Evolutionary conservation across 2,888 invertebrate genomes (phyloP), one percentile per base, ranked within the genome.

Genomic region (Catocala fraxini): DNA sequence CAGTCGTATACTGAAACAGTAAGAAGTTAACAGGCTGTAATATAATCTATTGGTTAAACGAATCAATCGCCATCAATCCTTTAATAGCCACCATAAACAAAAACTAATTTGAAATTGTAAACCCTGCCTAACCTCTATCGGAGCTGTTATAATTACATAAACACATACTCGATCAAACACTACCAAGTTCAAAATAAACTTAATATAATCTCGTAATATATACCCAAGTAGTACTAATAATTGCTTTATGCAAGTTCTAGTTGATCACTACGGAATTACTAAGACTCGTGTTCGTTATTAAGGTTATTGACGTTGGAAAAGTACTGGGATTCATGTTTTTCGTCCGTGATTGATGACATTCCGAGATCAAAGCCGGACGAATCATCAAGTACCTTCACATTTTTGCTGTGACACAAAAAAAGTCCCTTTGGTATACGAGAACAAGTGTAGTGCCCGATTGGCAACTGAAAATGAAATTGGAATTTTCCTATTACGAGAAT

Each of bases 301-400:
- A 55, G 6, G 42, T 55, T 15, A 46, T 46, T 13, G 11, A 47
- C 15, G 34, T 12, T 6, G 13, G 13, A 4, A 13, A 13, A 54
- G 7, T 13, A 54, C 47, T 48, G 10, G 10, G 34, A 10, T n/a
- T 56, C 9, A 48, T 33, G 48, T 56, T 56, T 10, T n/a, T n/a
- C 33, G 33, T 43, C 4, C 34, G 56, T 49, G 48, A 56, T 56
- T 41, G 13, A 56, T 56, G 56, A 43, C 42, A 33, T 56, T 56
- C 56, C 12, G 56, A 56, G 49, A 48, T 56, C 49, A 49, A 34
- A 56, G 42, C 35, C 49, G 49, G 13, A 33, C 39, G 33, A 49
- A 56, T 51, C 35, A 39, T 51, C 51, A 35, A 51, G 51, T 51
- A 51, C 15, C 51, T 48, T 25, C 51, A 12, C 51, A 51, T 51